Base-by-base conservation (phyloP, 2,797 vertebrate species). In the Darevskia mixta region DNA sequence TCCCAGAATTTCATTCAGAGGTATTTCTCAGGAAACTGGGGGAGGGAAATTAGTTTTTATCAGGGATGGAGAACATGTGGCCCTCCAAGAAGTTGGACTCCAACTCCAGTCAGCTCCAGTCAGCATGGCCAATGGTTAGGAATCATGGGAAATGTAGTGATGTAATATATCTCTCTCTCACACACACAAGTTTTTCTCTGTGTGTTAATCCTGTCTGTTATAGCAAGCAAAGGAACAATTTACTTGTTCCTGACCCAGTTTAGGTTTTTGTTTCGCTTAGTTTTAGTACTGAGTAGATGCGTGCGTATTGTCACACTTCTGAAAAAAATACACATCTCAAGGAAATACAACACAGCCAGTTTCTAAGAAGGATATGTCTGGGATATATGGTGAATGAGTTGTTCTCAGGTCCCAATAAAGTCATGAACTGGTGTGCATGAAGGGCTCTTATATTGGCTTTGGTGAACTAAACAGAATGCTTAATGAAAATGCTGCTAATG, bases 401-500 rank as follows among this genome's bases (percentile, higher is more conserved):
- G 25, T 23, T 87, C 73, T 69, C 3, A 29, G 87, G 80, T 88
- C 49, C 79, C 87, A 86, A 88, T 66, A 6, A 88, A 78, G 0
- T 83, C 20, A 72, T 49, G 76, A 43, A 82, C 0, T 73, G 4
- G 67, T 83, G 66, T 83, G 55, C 1, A 64, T 55, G 1, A 66
- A 84, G 69, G 69, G 3, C 88, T 77, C 71, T 87, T 78, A 64
- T 88, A 82, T 58, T 8, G 78, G 15, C 81, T 18, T 86, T 85
- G 73, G 76, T 55, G 85, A 90, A 64, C 49, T 61, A 35, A 85
- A 82, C 76, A 87, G 13, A 85, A 86, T 66, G 58, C 29, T 2
- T 82, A 78, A 90, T 89, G 41, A 86, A 89, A 81, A 77, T 58
- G 80, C 83, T 25, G 17, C 32, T 64, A 83, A 85, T 85, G 75